These are phyloP conservation scores for Budorcas taxicolor DNA, from an alignment of 2,113 vertebrate genomes.

Conservation along the genomic window DNA sequence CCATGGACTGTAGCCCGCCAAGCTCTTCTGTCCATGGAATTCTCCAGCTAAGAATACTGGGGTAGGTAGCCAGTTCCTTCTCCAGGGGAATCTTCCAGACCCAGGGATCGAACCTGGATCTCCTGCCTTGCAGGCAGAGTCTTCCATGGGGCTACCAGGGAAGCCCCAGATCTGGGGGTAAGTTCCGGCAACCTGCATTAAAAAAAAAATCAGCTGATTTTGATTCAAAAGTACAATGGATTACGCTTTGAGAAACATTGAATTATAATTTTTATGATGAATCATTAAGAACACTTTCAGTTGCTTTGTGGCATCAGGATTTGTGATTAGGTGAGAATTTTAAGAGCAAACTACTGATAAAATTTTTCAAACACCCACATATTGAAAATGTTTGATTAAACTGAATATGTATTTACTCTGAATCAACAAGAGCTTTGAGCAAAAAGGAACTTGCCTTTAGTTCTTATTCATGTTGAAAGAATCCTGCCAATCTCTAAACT, in stretches of 20 bases:
- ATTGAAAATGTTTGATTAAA: slow-evolving; percentile 38
- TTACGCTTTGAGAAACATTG: not conserved
- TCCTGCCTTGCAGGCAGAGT: not conserved
- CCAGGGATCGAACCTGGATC: not conserved
- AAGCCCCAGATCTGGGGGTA: not conserved
- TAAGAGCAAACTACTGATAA: slow-evolving; percentile 47
- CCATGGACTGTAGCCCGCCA: not conserved
- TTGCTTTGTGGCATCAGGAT: slow-evolving; percentile 20
- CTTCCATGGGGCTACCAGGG: not conserved
- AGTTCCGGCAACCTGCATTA: not conserved
- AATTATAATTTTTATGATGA: not conserved
- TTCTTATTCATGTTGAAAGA: not conserved
- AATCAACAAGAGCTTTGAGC: slow-evolving; percentile 39
- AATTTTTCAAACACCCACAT: slow-evolving; percentile 20
- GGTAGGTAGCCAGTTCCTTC: not conserved
- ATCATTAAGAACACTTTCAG: slow-evolving; percentile 10
- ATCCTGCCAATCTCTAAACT: not conserved
- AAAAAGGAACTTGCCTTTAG: slow-evolving; percentile 23
- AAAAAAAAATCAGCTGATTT: not conserved
- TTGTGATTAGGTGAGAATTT: slow-evolving; percentile 47
- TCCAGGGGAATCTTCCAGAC: not conserved
- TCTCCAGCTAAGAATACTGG: not conserved
- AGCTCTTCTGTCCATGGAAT: not conserved
- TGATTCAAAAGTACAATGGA: not conserved
- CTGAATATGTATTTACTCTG: slow-evolving; percentile 5